These are phyloP conservation scores for Diabrotica balteata DNA, from an alignment of 2,888 invertebrate species.

Conservation along the genomic window DNA sequence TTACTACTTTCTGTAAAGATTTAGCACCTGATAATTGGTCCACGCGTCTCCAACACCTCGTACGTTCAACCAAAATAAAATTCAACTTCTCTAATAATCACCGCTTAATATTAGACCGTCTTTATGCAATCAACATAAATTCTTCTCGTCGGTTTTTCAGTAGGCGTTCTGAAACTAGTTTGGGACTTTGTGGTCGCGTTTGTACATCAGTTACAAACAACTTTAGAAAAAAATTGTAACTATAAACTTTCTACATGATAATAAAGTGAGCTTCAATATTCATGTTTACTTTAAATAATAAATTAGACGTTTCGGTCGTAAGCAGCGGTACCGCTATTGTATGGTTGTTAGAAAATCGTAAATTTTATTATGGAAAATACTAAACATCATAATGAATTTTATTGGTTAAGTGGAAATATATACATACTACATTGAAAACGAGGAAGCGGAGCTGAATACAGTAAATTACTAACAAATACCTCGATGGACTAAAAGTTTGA, in stretches of 20 bases:
- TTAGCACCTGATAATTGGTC: too few species aligned
- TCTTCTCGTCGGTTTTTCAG: slow-evolving; percentile 2
- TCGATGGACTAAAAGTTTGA: too few species aligned
- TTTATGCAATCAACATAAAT: slow-evolving; percentile 14
- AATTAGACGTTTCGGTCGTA: slow-evolving; percentile 6
- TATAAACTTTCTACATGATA: slow-evolving; percentile 23
- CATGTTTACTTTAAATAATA: slow-evolving; percentile 14
- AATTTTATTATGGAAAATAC: background rate
- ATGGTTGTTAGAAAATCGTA: background rate
- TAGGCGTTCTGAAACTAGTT: slow-evolving; percentile 16
- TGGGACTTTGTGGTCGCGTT: slow-evolving; percentile 3
- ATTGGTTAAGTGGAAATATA: too few species aligned
- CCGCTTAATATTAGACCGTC: background rate
- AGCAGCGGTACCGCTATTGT: background rate
- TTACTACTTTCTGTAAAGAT: too few species aligned
- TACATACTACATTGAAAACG: too few species aligned
- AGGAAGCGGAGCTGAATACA: too few species aligned
- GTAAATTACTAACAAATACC: too few species aligned
- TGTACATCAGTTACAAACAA: slow-evolving; percentile 20
- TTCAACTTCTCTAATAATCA: too few species aligned
- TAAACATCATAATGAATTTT: too few species aligned
- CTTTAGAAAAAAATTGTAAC: slow-evolving; percentile 17
- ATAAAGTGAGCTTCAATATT: slow-evolving; percentile 12
- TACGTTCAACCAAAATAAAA: too few species aligned
- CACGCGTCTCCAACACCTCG: too few species aligned